Percentiles rank a stretch among this genome's conserved stretches.
phyloP scores from a whole-genome alignment of 2,113 vertebrate species.

The Xerus inauris region DNA sequence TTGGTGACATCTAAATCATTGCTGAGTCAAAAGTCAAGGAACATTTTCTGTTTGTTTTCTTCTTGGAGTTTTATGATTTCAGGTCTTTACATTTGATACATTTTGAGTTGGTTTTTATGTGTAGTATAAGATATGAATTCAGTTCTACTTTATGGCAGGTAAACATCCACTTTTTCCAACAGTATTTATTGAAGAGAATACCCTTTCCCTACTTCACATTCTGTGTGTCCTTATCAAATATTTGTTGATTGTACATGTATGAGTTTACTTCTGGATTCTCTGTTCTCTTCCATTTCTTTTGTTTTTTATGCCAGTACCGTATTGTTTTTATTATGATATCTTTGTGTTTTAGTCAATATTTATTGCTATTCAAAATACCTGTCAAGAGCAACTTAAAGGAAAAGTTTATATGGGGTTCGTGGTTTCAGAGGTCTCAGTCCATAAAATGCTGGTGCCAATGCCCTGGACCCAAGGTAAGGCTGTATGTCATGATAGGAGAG shows the following conservation, averaged over 20 bases:
- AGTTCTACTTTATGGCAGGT: neutral
- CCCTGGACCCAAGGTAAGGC: too few relatives aligned
- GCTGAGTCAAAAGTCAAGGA: neutral
- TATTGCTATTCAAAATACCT: too few relatives aligned
- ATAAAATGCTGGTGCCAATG: too few relatives aligned
- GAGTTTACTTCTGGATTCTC: neutral
- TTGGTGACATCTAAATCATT: neutral
- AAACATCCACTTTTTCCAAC: neutral
- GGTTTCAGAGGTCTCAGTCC: too few relatives aligned
- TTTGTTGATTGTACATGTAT: neutral
- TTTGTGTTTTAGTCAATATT: too few relatives aligned
- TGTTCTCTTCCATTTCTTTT: neutral
- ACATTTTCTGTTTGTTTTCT: neutral
- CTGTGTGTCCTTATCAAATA: neutral
- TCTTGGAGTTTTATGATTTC: neutral
- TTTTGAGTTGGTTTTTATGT: neutral
- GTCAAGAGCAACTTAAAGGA: too few relatives aligned
- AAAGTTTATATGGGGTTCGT: too few relatives aligned
- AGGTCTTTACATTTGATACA: neutral
- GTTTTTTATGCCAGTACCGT: neutral
- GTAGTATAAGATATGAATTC: neutral
- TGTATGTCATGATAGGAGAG: too few relatives aligned
- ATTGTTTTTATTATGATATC: neutral
- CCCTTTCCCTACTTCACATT: neutral
- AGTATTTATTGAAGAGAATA: neutral